Conservation (phyloP, 2,888 invertebrate genomes). For the Neoitamus cyanurus region DNA sequence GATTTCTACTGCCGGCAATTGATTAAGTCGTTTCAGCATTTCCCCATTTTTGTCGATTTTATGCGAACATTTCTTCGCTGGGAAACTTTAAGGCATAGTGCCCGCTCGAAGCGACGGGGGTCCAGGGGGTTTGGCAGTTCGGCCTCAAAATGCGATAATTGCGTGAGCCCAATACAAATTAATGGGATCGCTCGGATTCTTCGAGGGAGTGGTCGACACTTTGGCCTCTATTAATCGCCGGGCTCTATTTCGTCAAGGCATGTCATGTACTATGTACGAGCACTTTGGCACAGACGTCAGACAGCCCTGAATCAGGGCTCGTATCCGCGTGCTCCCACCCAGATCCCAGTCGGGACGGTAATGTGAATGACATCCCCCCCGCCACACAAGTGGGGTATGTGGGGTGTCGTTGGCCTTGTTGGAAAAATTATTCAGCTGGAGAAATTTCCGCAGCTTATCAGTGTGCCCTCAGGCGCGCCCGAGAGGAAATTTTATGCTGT, state of each 20-base stretch:
- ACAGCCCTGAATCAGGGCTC: not conserved
- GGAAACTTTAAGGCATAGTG: not conserved
- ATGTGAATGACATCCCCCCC: not conserved
- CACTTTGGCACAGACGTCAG: not conserved
- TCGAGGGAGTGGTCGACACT: not conserved
- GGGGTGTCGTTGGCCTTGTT: not conserved
- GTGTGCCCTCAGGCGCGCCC: not conserved
- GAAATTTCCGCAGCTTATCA: slow-evolving; percentile 22
- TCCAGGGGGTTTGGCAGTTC: too few species aligned
- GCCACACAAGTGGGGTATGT: not conserved
- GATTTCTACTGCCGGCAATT: slow-evolving; percentile 21
- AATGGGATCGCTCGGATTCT: not conserved
- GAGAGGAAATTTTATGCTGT: slow-evolving; percentile 14
- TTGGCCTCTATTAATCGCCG: not conserved
- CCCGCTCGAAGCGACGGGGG: not conserved
- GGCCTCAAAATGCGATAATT: slow-evolving; percentile 11
- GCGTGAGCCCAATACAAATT: slow-evolving; percentile 1
- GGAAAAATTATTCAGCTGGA: not conserved
- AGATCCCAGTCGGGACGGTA: not conserved
- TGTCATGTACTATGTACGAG: not conserved
- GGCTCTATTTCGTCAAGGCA: not conserved
- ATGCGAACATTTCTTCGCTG: not conserved
- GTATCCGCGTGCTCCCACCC: too few species aligned
- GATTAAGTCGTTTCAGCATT: slow-evolving; percentile 6
- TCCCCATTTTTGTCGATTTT: slow-evolving; percentile 8